phyloP scores from a whole-genome alignment of 2,888 invertebrate species.

The Nebria brevicollis region DNA sequence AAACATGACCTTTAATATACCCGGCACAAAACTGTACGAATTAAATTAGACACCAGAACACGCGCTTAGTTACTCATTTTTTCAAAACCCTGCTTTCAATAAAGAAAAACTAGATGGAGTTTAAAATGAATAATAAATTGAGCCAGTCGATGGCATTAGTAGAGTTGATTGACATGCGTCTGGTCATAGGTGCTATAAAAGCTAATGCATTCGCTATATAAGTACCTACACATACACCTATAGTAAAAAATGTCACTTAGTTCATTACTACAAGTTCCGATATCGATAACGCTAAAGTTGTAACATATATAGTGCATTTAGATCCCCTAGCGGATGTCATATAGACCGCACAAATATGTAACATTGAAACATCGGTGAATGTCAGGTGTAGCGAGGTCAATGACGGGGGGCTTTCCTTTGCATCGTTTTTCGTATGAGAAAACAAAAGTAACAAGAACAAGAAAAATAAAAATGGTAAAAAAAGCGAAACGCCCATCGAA shows the following conservation, averaged over 20 bases:
- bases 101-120: too few species aligned
- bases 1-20: neutral
- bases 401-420: neutral
- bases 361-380: neutral
- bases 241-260: neutral
- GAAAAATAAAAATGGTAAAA: neutral
- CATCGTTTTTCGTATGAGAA: neutral
- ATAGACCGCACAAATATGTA: neutral
- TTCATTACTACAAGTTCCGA: neutral
- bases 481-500: constrained; percentile 1
- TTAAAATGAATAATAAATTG: too few species aligned
- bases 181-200: neutral
- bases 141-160: neutral
- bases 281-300: neutral
- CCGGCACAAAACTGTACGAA: neutral
- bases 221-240: neutral
- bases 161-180: neutral
- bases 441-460: neutral
- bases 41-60: too few species aligned
- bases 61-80: too few species aligned
- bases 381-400: neutral
- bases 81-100: too few species aligned
- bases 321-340: neutral
- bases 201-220: neutral
- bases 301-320: neutral